These are phyloP conservation scores for Drosophila kokeensis DNA, from an alignment of 2,888 invertebrate genomes.

Conservation along the genomic window DNA sequence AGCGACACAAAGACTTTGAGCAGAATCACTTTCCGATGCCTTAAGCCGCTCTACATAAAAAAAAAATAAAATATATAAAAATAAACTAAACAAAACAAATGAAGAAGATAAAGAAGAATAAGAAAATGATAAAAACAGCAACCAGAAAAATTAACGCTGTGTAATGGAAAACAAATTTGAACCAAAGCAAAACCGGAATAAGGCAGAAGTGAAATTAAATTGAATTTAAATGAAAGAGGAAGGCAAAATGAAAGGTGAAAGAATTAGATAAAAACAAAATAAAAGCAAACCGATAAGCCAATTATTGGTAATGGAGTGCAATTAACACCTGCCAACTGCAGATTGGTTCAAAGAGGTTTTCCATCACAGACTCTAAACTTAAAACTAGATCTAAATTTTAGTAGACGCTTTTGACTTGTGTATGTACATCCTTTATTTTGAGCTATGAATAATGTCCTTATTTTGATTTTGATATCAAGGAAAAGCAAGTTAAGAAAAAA, in stretches of 20 bases:
- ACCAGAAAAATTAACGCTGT: constrained; percentile 5
- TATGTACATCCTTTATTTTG: constrained; percentile 11
- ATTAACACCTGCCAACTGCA: not conserved
- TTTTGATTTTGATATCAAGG: constrained; percentile 2
- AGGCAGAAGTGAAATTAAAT: constrained; percentile 8
- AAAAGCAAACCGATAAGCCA: not conserved
- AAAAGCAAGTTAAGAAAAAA: constrained; percentile 6
- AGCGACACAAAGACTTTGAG: constrained; percentile 83
- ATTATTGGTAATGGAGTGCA: constrained; percentile 12
- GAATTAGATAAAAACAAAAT: constrained; percentile 14
- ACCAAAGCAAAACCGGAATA: not conserved
- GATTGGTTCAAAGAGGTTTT: constrained; percentile 7
- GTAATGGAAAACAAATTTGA: constrained; percentile 21
- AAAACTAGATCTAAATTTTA: constrained; percentile 30
- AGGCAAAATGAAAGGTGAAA: not conserved
- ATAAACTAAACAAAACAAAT: not conserved
- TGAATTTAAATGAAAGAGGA: constrained; percentile 4
- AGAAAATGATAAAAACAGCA: constrained; percentile 13
- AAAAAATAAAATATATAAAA: not conserved
- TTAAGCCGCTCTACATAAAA: constrained; percentile 54
- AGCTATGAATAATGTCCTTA: constrained; percentile 10
- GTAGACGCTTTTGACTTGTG: constrained; percentile 31
- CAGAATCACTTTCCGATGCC: constrained; percentile 85
- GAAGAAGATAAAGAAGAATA: constrained; percentile 3
- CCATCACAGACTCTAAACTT: constrained; percentile 20